These are phyloP conservation scores for Netelia inedita DNA, from an alignment of 2,888 invertebrate species.

Conservation along the genomic window DNA sequence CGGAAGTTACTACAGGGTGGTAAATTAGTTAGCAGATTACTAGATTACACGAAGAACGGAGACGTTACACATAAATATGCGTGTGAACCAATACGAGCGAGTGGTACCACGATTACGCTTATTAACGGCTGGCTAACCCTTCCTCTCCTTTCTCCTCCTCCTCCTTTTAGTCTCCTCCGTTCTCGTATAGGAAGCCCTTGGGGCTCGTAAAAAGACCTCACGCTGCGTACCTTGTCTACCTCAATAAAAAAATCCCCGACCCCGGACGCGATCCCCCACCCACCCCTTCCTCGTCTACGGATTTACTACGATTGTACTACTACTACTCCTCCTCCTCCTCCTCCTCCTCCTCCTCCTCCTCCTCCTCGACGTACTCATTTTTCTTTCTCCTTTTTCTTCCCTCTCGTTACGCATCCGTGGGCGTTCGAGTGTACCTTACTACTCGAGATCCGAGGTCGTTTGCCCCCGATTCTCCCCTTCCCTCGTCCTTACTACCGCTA, in stretches of 20 bases:
- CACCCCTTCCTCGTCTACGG: background rate
- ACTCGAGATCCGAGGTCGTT: slow-evolving; percentile 12
- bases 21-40: too few species aligned
- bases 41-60: background rate
- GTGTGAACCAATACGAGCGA: slow-evolving; percentile 35
- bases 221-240: background rate
- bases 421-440: slow-evolving; percentile 13
- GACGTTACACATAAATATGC: background rate
- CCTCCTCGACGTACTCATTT: background rate
- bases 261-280: background rate
- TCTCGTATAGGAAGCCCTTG: background rate
- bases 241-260: too few species aligned
- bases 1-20: too few species aligned
- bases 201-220: background rate
- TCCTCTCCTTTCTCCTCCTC: background rate
- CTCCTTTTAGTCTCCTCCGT: background rate
- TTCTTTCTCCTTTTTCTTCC: slow-evolving; percentile 28
- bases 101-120: slow-evolving; percentile 37
- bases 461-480: background rate
- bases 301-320: slow-evolving; percentile 52
- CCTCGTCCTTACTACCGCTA: background rate
- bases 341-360: too few species aligned
- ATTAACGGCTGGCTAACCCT: background rate
- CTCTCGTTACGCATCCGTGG: slow-evolving; percentile 45
- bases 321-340: background rate